A percentile compares a stretch with the other conserved stretches of the same genome.
Evolutionary conservation across 2,797 vertebrate genomes (phyloP).

Genomic region (Meriones psammophilus): DNA sequence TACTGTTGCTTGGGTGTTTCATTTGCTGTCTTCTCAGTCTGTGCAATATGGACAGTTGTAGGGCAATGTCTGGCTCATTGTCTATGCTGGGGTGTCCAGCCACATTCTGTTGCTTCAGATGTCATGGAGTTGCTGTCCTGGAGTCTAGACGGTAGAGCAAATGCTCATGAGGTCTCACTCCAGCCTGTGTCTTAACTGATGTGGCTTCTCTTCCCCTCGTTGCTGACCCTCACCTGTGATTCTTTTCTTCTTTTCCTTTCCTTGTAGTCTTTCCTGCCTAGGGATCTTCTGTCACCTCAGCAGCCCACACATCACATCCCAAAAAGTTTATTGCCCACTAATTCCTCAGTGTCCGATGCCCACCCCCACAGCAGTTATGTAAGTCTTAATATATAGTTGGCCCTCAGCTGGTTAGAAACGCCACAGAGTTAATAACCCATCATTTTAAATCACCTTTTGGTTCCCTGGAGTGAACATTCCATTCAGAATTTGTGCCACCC

Average conservation of each 20-base stretch:
- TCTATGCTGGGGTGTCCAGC: background rate
- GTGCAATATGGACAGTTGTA: background rate
- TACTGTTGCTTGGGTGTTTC: background rate
- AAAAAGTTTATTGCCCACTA: background rate
- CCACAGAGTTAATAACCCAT: background rate
- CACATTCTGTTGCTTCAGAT: background rate
- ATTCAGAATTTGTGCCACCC: background rate
- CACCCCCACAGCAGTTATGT: background rate
- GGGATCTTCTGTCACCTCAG: background rate
- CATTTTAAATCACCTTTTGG: background rate
- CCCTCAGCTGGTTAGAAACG: background rate
- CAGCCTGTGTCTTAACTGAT: background rate
- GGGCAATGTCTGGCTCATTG: background rate
- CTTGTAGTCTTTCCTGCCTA: background rate
- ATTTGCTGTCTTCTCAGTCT: background rate
- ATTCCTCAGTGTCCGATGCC: background rate
- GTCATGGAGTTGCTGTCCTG: too few relatives aligned
- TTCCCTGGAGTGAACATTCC: background rate
- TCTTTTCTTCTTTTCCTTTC: background rate
- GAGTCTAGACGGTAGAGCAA: background rate
- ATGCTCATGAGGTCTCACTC: background rate
- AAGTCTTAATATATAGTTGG: background rate
- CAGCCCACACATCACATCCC: background rate
- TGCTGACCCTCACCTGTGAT: rapidly evolving
- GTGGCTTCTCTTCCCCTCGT: background rate